Conservation (phyloP, 2,888 invertebrate species). For the Brachylomia viminalis region DNA sequence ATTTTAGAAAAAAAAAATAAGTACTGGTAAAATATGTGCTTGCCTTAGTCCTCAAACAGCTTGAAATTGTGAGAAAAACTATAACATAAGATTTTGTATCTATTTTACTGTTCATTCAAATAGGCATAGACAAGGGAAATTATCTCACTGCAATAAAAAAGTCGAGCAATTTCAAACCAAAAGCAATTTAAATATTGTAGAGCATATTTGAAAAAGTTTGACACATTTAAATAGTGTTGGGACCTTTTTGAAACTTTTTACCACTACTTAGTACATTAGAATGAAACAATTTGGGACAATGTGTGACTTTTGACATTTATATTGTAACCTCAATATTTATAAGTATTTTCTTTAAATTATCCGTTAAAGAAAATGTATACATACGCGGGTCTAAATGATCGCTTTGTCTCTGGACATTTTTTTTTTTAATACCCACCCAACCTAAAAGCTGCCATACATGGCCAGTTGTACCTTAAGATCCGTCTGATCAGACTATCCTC, state of each 20-base stretch:
- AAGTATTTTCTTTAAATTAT: slow-evolving; percentile 1
- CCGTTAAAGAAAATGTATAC: neutral
- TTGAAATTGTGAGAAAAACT: slow-evolving; percentile 14
- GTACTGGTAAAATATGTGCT: slow-evolving; percentile 1
- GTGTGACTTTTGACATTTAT: neutral
- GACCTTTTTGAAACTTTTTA: neutral
- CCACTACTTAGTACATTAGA: neutral
- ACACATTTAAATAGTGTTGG: slow-evolving; percentile 3
- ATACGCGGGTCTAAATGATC: neutral
- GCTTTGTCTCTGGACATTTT: neutral
- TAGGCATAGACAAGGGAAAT: neutral
- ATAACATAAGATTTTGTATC: slow-evolving; percentile 10
- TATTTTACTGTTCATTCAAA: slow-evolving; percentile 2
- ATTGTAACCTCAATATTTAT: neutral
- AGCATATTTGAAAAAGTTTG: slow-evolving; percentile 1
- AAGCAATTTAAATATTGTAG: neutral
- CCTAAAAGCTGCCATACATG: neutral
- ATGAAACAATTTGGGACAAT: neutral
- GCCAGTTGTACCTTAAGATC: neutral
- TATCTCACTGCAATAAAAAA: neutral
- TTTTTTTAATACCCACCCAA: neutral
- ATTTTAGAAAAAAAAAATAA: neutral
- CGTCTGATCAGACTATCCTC: neutral
- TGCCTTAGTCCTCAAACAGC: neutral
- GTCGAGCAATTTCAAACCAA: neutral